Conservation (phyloP, 23 tunicate genomes). For the Pegea sp. region DNA sequence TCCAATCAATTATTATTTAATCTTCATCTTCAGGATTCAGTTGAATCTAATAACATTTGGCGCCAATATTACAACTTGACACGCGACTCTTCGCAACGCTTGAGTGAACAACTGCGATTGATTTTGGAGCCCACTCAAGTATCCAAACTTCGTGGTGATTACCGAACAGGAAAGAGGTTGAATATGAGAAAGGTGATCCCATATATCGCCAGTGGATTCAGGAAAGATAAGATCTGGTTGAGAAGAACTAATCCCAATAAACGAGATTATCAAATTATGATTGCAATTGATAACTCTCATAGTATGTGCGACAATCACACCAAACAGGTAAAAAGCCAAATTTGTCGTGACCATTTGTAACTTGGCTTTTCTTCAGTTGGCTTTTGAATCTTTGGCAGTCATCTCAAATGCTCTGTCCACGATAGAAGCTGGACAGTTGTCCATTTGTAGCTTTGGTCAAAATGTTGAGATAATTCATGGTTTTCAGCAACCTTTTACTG, state of each 20-base stretch:
- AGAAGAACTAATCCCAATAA: constrained; percentile 81
- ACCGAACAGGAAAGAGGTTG: constrained; percentile 71
- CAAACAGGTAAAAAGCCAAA: constrained; percentile 30
- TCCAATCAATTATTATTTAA: background rate
- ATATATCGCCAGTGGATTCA: constrained; percentile 83
- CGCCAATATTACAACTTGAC: constrained; percentile 34
- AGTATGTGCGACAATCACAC: constrained; percentile 94
- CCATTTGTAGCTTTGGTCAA: constrained; percentile 72
- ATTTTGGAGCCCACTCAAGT: constrained; percentile 83
- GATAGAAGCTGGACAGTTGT: constrained; percentile 69
- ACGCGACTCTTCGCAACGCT: constrained; percentile 36
- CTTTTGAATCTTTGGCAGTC: constrained; percentile 86
- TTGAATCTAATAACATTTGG: too few relatives aligned
- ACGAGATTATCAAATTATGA: constrained; percentile 71
- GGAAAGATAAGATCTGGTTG: constrained; percentile 94
- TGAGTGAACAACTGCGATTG: constrained; percentile 85
- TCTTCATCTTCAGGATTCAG: too few relatives aligned
- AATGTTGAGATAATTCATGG: constrained; percentile 35
- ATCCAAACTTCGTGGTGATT: constrained; percentile 82
- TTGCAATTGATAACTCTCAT: constrained; percentile 83
- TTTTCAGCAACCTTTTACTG: constrained; percentile 54
- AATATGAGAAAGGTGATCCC: constrained; percentile 93
- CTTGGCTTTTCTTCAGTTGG: constrained; percentile 18
- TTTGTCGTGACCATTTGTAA: background rate
- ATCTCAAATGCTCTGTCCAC: constrained; percentile 67